A percentile compares a stretch with the other conserved stretches of the same genome.
These are phyloP conservation scores for Zingel zingel DNA, from an alignment of 2,113 vertebrate species.

Conservation along the genomic window DNA sequence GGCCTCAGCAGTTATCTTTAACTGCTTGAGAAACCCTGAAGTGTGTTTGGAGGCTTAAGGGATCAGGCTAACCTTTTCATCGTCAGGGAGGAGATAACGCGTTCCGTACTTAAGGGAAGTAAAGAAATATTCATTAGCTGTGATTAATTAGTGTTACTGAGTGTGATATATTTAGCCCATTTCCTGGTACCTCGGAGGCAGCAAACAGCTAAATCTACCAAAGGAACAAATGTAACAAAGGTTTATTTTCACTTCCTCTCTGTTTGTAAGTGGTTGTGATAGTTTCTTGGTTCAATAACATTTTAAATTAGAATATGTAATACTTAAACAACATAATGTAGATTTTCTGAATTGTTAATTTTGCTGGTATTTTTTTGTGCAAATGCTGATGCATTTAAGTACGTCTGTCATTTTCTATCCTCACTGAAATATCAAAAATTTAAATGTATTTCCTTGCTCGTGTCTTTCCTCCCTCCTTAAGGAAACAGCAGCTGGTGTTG, in stretches of 20 bases:
- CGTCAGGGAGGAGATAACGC: constrained; percentile 28
- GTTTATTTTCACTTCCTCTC: neutral
- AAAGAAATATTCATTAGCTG: constrained; percentile 48
- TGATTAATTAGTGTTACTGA: constrained; percentile 61
- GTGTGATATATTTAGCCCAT: constrained; percentile 57
- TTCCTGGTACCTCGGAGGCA: constrained; percentile 38
- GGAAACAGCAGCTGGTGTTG: neutral
- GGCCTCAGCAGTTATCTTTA: constrained; percentile 17
- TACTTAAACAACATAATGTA: neutral
- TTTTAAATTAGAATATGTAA: neutral
- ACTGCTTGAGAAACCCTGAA: neutral
- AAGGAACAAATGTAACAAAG: neutral
- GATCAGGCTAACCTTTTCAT: constrained; percentile 46
- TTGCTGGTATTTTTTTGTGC: neutral
- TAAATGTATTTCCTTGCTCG: neutral
- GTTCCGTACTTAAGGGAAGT: constrained; percentile 38
- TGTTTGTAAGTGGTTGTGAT: neutral
- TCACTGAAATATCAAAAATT: neutral
- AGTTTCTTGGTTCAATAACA: neutral
- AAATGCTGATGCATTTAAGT: neutral
- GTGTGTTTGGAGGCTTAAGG: constrained; percentile 14
- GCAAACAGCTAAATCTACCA: constrained; percentile 18
- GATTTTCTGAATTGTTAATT: neutral
- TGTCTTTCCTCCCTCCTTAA: neutral
- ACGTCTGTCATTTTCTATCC: neutral